phyloP scores from a whole-genome alignment of 2,797 vertebrate species.

The Tangara arthus region DNA sequence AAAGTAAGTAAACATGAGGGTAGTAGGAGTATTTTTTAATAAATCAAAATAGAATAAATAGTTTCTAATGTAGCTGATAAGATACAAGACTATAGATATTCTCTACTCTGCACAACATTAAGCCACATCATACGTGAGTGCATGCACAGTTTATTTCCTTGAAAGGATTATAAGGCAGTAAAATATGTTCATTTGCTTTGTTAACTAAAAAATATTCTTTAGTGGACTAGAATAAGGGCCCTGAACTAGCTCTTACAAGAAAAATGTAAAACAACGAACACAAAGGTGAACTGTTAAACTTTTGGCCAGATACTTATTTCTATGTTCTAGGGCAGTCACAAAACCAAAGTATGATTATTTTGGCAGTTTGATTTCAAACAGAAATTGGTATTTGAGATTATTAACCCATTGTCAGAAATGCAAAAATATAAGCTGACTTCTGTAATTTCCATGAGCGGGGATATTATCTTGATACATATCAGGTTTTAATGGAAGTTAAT shows the following conservation, averaged over 20 bases:
- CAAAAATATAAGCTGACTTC: background rate
- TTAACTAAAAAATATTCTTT: background rate
- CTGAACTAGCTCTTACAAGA: background rate
- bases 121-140: rapidly evolving
- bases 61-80: background rate
- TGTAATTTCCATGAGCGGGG: background rate
- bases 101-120: background rate
- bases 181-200: background rate
- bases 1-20: background rate
- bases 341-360: background rate
- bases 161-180: background rate
- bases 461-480: background rate
- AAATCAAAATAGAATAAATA: background rate
- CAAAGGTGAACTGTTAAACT: background rate
- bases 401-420: background rate
- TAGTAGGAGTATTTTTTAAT: background rate
- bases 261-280: background rate
- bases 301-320: background rate
- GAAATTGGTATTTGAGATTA: background rate
- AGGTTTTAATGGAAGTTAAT: background rate
- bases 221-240: background rate
- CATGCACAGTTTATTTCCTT: background rate
- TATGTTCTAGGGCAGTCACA: background rate
- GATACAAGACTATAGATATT: background rate
- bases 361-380: background rate